A percentile compares a stretch with the other conserved stretches of the same genome.
phyloP scores from a whole-genome alignment of 2,113 vertebrate species.

The Anthoscopus minutus region DNA sequence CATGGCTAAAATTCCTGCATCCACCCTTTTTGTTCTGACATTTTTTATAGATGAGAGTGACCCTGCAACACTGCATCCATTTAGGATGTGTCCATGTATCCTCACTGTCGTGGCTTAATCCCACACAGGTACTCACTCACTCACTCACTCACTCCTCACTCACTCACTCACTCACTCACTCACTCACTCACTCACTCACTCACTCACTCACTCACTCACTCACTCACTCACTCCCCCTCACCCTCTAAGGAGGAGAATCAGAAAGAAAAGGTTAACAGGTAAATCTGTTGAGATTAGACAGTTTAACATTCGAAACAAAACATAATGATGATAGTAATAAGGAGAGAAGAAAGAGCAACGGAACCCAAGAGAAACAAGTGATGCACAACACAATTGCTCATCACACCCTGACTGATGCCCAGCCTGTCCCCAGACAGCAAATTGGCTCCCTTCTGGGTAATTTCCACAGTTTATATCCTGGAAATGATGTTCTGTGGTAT shows the following conservation, averaged over 20 bases:
- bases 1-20: not conserved
- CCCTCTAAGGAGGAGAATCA: not conserved
- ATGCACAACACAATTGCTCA: not conserved
- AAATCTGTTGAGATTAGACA: not conserved
- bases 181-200: not conserved
- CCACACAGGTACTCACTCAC: not conserved
- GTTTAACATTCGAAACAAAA: not conserved
- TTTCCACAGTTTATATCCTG: not conserved
- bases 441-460: not conserved
- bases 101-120: not conserved
- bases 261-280: not conserved
- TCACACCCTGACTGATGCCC: not conserved
- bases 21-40: not conserved
- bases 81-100: not conserved
- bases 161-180: not conserved
- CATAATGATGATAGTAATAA: not conserved
- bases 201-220: not conserved
- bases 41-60: not conserved
- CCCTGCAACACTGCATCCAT: not conserved
- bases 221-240: not conserved
- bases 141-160: not conserved
- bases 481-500: not conserved
- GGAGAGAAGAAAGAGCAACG: not conserved
- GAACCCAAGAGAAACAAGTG: not conserved
- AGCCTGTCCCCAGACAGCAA: not conserved